These are phyloP conservation scores for Scylla paramamosain DNA, from an alignment of 1,140 invertebrate genomes.

Conservation along the genomic window DNA sequence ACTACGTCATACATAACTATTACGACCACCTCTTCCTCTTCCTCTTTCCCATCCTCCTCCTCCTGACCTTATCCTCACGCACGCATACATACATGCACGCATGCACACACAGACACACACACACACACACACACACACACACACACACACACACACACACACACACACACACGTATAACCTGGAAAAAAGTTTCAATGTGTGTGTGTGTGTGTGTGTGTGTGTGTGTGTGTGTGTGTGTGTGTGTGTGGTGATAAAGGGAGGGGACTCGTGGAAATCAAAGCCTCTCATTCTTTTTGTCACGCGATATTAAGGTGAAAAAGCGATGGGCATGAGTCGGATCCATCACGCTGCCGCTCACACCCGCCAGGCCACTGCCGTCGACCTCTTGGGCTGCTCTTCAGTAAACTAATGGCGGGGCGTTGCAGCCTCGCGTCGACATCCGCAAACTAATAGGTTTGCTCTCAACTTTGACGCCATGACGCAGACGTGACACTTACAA, in stretches of 20 bases:
- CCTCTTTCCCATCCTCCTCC: not conserved
- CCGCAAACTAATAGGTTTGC: too few relatives aligned
- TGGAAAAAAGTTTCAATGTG: not conserved
- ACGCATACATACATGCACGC: not conserved
- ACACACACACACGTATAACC: too few relatives aligned
- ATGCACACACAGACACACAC: not conserved
- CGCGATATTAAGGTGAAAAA: too few relatives aligned
- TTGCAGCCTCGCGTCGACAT: too few relatives aligned
- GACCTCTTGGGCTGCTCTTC: too few relatives aligned
- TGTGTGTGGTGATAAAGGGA: not conserved
- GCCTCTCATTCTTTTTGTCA: not conserved
- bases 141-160: too few relatives aligned
- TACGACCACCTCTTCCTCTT: not conserved
- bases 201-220: slow-evolving; percentile 20
- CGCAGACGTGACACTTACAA: too few relatives aligned
- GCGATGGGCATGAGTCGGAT: not conserved
- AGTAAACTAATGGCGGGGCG: too few relatives aligned
- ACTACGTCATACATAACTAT: not conserved
- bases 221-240: slow-evolving; percentile 20
- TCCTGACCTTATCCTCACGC: not conserved
- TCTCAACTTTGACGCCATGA: too few relatives aligned
- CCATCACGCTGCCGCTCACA: not conserved
- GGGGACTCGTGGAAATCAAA: not conserved
- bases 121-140: too few relatives aligned
- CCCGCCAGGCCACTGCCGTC: not conserved